These are phyloP conservation scores for Pheosia tremula DNA, from an alignment of 2,888 invertebrate genomes.

Conservation along the genomic window DNA sequence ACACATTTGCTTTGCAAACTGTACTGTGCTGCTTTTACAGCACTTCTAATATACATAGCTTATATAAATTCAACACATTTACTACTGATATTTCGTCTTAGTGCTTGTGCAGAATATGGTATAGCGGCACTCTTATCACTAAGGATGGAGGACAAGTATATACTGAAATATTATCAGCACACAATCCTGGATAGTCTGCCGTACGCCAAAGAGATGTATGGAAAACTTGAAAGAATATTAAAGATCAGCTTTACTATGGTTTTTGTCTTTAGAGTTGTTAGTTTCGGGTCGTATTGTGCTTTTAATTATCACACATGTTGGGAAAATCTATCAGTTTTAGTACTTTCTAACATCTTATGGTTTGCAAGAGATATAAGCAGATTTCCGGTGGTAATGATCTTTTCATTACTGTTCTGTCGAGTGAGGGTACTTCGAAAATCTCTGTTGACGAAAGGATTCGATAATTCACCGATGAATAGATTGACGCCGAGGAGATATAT, in stretches of 20 bases:
- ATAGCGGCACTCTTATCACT: neutral
- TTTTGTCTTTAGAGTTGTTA: neutral
- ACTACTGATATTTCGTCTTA: neutral
- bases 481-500: neutral
- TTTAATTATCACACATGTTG: neutral
- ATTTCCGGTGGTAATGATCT: constrained; percentile 1
- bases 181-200: neutral
- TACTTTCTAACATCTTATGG: neutral
- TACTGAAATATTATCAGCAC: neutral
- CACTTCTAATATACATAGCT: neutral
- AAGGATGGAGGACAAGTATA: neutral
- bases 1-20: neutral
- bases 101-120: neutral
- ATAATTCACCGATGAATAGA: neutral
- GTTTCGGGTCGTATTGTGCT: neutral
- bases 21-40: neutral
- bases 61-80: neutral
- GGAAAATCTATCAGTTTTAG: neutral
- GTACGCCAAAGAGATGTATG: neutral
- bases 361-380: neutral
- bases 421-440: neutral
- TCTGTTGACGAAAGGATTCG: neutral
- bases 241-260: neutral
- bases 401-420: neutral
- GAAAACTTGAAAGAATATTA: neutral